A percentile compares a stretch with the other conserved stretches of the same genome.
Evolutionary conservation across 2,888 invertebrate genomes (phyloP).

Genomic region (Idaea dimidiata): DNA sequence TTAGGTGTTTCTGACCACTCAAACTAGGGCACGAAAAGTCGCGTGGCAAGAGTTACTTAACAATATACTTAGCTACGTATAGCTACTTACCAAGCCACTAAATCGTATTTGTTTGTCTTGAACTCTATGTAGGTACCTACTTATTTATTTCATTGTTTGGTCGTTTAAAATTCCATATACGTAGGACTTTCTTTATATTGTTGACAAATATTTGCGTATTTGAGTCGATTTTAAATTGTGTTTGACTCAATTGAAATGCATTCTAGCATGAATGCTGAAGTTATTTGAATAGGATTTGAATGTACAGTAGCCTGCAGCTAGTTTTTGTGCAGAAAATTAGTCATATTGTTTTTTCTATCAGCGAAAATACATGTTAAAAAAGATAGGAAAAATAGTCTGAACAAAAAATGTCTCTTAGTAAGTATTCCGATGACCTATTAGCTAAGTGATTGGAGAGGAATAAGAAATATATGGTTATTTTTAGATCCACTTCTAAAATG

Average conservation of each 20-base stretch:
- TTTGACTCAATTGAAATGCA: not conserved
- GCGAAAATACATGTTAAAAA: not conserved
- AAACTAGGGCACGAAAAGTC: no score
- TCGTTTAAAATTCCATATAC: not conserved
- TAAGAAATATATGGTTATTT: no score
- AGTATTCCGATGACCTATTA: no score
- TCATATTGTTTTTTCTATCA: not conserved
- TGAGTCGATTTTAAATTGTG: not conserved
- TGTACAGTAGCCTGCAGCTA: not conserved
- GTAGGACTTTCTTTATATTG: not conserved
- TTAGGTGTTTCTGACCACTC: no score
- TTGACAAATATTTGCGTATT: not conserved
- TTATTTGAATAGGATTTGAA: not conserved
- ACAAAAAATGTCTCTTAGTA: no score
- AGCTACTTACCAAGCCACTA: not conserved
- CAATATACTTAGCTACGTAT: no score
- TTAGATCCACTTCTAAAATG: no score
- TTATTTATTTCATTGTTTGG: not conserved
- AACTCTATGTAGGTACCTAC: not conserved
- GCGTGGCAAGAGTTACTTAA: no score
- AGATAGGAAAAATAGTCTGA: no score
- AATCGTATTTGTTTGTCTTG: not conserved
- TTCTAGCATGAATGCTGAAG: not conserved
- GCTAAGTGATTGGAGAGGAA: no score
- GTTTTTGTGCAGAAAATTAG: not conserved